Conservation (phyloP, 92 coral and sea anemone genomes). For the Heteractis magnifica region DNA sequence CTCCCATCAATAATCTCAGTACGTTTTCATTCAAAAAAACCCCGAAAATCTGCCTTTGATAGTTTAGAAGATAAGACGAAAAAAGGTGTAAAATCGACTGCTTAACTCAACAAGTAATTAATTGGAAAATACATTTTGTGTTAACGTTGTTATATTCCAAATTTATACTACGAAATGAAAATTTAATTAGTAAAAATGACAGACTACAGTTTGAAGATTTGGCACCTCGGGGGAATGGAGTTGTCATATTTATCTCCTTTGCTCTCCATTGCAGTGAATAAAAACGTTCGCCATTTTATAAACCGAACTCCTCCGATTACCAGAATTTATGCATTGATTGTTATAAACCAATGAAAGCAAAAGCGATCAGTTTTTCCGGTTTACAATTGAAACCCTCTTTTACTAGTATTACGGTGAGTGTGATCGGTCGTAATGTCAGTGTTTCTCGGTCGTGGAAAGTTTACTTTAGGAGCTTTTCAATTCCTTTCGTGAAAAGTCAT, state of each 20-base stretch:
- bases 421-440: neutral
- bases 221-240: constrained; percentile 22
- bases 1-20: constrained; percentile 24
- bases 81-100: constrained; percentile 6
- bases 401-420: neutral
- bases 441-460: neutral
- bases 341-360: constrained; percentile 3
- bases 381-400: neutral
- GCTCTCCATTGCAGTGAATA: neutral
- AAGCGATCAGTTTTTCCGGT: constrained; percentile 24
- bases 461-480: constrained; percentile 21
- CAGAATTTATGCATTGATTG: neutral
- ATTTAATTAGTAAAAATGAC: constrained; percentile 36
- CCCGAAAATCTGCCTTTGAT: neutral
- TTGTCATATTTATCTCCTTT: constrained; percentile 1
- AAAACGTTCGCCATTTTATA: constrained; percentile 10
- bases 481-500: constrained; percentile 41
- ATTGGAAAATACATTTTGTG: constrained; percentile 25
- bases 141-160: constrained; percentile 16
- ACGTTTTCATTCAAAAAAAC: neutral
- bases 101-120: constrained; percentile 21
- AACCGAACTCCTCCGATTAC: constrained; percentile 10
- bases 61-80: neutral
- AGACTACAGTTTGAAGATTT: constrained; percentile 1
- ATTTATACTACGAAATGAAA: constrained; percentile 17